Evolutionary conservation across 2,888 invertebrate species (phyloP), one percentile per base, ranked within the genome.

Genomic region (Drosophila kokeensis): DNA sequence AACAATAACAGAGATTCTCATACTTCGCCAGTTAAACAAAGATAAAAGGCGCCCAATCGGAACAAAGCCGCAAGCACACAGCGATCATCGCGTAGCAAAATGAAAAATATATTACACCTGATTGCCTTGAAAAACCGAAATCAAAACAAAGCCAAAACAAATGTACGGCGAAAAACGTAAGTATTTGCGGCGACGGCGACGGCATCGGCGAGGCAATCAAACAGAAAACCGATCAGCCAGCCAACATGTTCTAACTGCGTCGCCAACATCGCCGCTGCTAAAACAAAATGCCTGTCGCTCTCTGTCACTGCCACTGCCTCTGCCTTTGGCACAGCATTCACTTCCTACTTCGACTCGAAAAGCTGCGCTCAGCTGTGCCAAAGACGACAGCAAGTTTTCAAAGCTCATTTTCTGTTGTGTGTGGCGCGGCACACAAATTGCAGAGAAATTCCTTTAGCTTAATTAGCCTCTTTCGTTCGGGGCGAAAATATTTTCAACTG

Each of bases 361-460:
- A 82, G 79, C 70, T 76, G 65, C 64, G 84, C 81, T 87, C 78
- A 81, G 81, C 81, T 81, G 81, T 63, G 79, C 67, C 55, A 72
- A 64, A 76, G 53, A 63, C 73, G 64, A 73, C 84, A 76, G 76
- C 85, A 84, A 86, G 79, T 84, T 85, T 87, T 74, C 82, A 87
- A 81, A 84, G 87, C 89, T 87, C 82, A 87, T 80, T 87, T 90
- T 76, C 66, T 78, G 79, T 66, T 79, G 79, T 73, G 73, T 75
- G 74, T 76, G 67, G 67, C 76, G 81, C 78, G 62, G 74, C 79
- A 76, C 76, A 73, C 24, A 90, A 89, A 88, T 87, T 89, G 83
- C 90, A 88, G 90, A 90, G 89, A 89, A 89, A 89, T 91, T 89
- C 91, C 89, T 91, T 89, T 89, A 85, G 82, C 91, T 90, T 89